Percentiles rank a stretch among this genome's conserved stretches.
phyloP scores from a whole-genome alignment of 2,113 vertebrate species.

The Chauna torquata region DNA sequence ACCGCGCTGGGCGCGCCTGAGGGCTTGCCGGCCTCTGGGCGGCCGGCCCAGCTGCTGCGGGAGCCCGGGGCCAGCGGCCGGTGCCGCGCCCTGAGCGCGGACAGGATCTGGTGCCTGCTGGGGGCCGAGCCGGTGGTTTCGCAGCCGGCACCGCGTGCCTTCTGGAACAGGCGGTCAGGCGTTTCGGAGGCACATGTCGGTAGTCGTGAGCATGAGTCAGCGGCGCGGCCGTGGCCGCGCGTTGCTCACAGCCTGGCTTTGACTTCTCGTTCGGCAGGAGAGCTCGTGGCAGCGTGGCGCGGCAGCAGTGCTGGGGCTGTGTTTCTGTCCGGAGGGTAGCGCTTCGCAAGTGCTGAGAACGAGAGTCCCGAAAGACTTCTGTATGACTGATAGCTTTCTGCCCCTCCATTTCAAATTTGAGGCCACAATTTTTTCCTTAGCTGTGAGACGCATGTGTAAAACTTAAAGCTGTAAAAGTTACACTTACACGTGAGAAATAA shows the following conservation, averaged over 20 bases:
- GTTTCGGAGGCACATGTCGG: fast-evolving
- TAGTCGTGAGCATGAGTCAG: not conserved
- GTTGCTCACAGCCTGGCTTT: fast-evolving
- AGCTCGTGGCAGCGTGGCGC: fast-evolving
- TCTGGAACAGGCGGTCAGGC: not conserved
- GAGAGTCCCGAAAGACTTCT: not conserved
- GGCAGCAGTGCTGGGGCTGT: fast-evolving
- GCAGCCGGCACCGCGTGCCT: fast-evolving
- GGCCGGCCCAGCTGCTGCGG: no score
- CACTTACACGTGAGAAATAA: fast-evolving
- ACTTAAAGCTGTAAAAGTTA: not conserved
- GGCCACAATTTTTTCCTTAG: not conserved
- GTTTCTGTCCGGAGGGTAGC: fast-evolving
- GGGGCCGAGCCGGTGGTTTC: no score
- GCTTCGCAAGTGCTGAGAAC: not conserved
- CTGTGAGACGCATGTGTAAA: fast-evolving
- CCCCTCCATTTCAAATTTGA: fast-evolving
- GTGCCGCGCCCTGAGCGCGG: no score
- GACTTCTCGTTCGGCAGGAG: not conserved
- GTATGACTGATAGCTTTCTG: fast-evolving
- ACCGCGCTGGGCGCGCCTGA: no score
- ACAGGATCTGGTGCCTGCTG: no score
- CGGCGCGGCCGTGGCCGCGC: fast-evolving
- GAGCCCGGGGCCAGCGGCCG: no score
- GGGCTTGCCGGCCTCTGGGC: no score